phyloP scores from a whole-genome alignment of 2,888 invertebrate genomes.

The Chaitophorus viminalis region DNA sequence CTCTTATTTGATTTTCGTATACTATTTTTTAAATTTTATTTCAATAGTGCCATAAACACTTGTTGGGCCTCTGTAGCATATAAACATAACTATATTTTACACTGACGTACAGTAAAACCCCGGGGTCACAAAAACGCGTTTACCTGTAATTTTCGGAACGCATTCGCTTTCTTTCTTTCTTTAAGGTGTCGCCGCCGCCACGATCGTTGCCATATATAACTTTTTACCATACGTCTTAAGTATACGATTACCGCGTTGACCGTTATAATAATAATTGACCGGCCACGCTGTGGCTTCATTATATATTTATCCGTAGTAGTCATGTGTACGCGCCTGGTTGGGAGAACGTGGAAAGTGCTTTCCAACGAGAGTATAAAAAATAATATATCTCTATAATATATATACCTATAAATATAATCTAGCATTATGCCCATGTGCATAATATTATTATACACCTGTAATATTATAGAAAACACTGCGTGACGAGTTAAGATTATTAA shows the following conservation, averaged over 20 bases:
- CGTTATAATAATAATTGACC: constrained; percentile 38
- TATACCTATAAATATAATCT: not conserved
- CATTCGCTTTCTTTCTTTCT: constrained; percentile 57
- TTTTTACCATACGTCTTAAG: not conserved
- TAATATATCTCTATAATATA: not conserved
- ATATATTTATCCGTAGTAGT: not conserved
- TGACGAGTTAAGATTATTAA: constrained; percentile 22
- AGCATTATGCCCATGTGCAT: constrained; percentile 10
- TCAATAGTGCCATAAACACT: constrained; percentile 13
- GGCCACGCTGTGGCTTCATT: constrained; percentile 15
- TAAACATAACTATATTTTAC: too few relatives aligned
- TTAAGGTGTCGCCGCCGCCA: constrained; percentile 30
- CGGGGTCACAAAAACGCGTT: constrained; percentile 44
- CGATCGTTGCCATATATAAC: not conserved
- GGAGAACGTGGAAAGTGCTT: constrained; percentile 45
- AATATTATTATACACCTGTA: constrained; percentile 18
- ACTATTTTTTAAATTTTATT: not conserved
- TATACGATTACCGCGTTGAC: not conserved
- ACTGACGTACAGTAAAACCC: not conserved
- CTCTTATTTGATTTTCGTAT: constrained; percentile 33
- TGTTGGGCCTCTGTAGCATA: not conserved
- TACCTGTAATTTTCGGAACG: constrained; percentile 47
- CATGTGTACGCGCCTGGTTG: not conserved
- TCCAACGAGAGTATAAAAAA: constrained; percentile 44
- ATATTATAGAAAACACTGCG: constrained; percentile 28